phyloP scores from a whole-genome alignment of 2,888 invertebrate species.

The Linnaemya tessellans region DNA sequence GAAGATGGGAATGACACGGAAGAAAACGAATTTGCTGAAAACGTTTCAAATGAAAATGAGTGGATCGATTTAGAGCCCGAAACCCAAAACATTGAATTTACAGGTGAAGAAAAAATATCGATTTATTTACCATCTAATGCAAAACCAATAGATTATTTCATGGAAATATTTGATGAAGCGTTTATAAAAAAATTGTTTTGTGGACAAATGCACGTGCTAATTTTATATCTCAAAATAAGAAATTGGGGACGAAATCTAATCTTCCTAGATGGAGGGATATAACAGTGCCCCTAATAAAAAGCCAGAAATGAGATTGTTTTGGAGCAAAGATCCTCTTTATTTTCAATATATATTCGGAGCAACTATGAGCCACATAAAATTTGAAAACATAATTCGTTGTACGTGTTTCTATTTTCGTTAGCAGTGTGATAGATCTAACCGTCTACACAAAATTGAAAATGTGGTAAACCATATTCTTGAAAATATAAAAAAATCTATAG shows the following conservation, averaged over 20 bases:
- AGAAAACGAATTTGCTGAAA: slow-evolving; percentile 13
- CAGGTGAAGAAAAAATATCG: slow-evolving; percentile 31
- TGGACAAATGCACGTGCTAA: slow-evolving; percentile 32
- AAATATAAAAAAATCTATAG: slow-evolving; percentile 32
- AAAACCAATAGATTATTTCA: slow-evolving; percentile 40
- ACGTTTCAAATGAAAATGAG: slow-evolving; percentile 23
- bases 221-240: slow-evolving; percentile 33
- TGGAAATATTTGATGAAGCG: slow-evolving; percentile 32
- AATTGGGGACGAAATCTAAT: slow-evolving; percentile 31
- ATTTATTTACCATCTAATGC: slow-evolving; percentile 6
- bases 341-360: slow-evolving; percentile 31
- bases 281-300: slow-evolving; percentile 38
- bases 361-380: slow-evolving; percentile 27
- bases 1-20: slow-evolving; percentile 14
- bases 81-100: slow-evolving; percentile 38
- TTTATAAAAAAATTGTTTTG: slow-evolving; percentile 36
- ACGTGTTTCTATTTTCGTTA: slow-evolving; percentile 26
- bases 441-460: slow-evolving; percentile 43
- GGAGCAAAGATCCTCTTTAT: slow-evolving; percentile 33
- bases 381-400: slow-evolving; percentile 12
- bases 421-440: slow-evolving; percentile 12
- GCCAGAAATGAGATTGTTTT: slow-evolving; percentile 41
- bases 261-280: slow-evolving; percentile 27
- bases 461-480: slow-evolving; percentile 27
- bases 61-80: slow-evolving; percentile 34